Conservation (phyloP, 1,140 invertebrate genomes). For the Brachionus asplanchnoidis region DNA sequence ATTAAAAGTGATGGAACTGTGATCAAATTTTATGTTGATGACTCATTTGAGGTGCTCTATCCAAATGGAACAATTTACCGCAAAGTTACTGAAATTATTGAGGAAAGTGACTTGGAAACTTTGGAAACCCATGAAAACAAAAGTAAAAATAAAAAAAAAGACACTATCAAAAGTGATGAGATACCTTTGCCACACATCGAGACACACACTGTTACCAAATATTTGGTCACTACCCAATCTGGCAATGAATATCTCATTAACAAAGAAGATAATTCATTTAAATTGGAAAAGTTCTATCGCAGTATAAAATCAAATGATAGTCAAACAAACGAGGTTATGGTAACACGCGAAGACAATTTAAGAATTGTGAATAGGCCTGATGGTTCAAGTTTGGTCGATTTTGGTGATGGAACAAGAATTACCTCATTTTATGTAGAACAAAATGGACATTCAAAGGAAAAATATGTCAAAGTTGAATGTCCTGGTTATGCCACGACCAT, state of each 20-base stretch:
- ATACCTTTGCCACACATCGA: neutral
- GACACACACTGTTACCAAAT: neutral
- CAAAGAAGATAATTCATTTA: slow-evolving; percentile 26
- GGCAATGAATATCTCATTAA: slow-evolving; percentile 31
- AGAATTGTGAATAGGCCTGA: slow-evolving; percentile 53
- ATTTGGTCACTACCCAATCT: neutral
- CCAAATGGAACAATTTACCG: slow-evolving; percentile 51
- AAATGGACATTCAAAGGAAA: slow-evolving; percentile 42
- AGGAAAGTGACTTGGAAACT: slow-evolving; percentile 1
- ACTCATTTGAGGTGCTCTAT: slow-evolving; percentile 50
- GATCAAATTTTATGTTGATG: slow-evolving; percentile 54
- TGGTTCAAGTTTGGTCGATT: slow-evolving; percentile 54
- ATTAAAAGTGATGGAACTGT: slow-evolving; percentile 55
- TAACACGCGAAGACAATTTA: slow-evolving; percentile 55
- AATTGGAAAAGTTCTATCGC: slow-evolving; percentile 20
- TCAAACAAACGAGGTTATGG: slow-evolving; percentile 46
- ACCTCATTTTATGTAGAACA: slow-evolving; percentile 48
- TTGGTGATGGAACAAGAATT: slow-evolving; percentile 56
- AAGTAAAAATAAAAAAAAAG: slow-evolving; percentile 19
- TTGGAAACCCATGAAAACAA: neutral
- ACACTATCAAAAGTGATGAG: neutral
- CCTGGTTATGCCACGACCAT: slow-evolving; percentile 55
- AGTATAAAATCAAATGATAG: neutral
- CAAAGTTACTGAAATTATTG: neutral
- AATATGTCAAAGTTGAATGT: slow-evolving; percentile 50